A percentile compares a stretch with the other conserved stretches of the same genome.
These are phyloP conservation scores for Druceiella hillmani DNA, from an alignment of 2,888 invertebrate genomes.

Conservation along the genomic window DNA sequence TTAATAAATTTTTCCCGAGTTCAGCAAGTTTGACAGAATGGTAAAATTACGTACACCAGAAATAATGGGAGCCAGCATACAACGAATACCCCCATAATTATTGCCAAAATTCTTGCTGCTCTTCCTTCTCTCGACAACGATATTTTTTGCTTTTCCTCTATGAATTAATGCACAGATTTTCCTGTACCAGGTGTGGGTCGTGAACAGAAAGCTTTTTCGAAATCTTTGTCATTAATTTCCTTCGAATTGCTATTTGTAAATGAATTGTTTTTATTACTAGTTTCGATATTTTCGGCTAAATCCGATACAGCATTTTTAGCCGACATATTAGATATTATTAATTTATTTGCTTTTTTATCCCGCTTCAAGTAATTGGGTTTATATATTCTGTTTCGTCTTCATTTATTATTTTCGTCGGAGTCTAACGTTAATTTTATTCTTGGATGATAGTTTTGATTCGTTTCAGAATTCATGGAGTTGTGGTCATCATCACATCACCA, in stretches of 20 bases:
- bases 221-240: background rate
- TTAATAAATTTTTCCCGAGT: constrained; percentile 62
- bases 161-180: constrained; percentile 62
- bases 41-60: constrained; percentile 78
- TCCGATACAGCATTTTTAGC: background rate
- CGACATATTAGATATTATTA: background rate
- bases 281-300: background rate
- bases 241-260: background rate
- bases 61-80: constrained; percentile 91
- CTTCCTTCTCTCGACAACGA: constrained; percentile 80
- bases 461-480: constrained; percentile 67
- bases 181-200: no score
- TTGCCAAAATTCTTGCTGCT: constrained; percentile 80
- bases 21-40: constrained; percentile 67
- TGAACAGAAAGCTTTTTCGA: no score
- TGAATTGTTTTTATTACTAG: background rate
- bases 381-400: constrained; percentile 34
- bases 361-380: constrained; percentile 34
- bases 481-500: constrained; percentile 38
- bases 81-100: constrained; percentile 88
- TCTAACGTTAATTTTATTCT: constrained; percentile 22
- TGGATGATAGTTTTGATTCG: constrained; percentile 55
- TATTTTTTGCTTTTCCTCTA: constrained; percentile 71
- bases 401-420: constrained; percentile 29
- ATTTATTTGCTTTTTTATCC: constrained; percentile 6